A percentile compares a stretch with the other conserved stretches of the same genome.
Evolutionary conservation across 2,113 vertebrate species (phyloP).

Genomic region (Oncorhynchus gorbuscha): DNA sequence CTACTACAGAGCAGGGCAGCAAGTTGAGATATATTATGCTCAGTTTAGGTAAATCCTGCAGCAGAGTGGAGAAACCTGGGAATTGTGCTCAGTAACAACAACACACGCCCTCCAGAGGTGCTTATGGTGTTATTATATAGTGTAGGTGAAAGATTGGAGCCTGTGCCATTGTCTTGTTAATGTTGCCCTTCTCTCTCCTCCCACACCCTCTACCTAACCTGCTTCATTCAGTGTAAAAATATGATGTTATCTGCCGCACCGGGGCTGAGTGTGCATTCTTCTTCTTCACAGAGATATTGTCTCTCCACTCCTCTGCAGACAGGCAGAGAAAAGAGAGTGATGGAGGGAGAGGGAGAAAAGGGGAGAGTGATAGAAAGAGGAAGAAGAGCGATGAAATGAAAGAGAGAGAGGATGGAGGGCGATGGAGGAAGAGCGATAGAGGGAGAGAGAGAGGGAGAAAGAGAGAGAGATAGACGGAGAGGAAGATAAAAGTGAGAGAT

Average conservation of each 20-base stretch:
- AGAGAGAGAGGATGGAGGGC: not conserved
- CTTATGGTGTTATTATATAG: conserved; percentile 20
- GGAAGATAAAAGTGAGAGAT: not conserved
- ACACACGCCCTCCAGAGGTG: not conserved
- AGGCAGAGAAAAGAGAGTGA: conserved; percentile 39
- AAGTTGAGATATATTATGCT: not conserved
- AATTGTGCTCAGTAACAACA: not conserved
- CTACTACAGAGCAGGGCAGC: not conserved
- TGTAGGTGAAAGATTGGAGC: conserved; percentile 25
- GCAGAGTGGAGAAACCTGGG: not conserved
- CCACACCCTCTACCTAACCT: not conserved
- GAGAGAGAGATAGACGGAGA: too few species aligned
- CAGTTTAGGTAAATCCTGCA: too few species aligned
- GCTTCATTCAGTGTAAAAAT: conserved; percentile 49
- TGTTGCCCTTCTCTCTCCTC: conserved; percentile 17
- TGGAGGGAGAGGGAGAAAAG: conserved; percentile 32
- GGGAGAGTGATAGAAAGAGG: too few species aligned
- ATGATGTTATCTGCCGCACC: conserved; percentile 69
- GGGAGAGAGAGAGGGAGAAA: too few species aligned
- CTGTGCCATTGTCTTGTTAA: conserved; percentile 52
- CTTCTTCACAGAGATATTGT: conserved; percentile 56
- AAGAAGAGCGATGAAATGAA: conserved; percentile 42
- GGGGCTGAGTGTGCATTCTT: conserved; percentile 60
- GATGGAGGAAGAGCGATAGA: not conserved
- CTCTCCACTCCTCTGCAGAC: conserved; percentile 38